These are phyloP conservation scores for Poeciliopsis turneri DNA, from an alignment of 2,797 vertebrate genomes.

Conservation along the genomic window DNA sequence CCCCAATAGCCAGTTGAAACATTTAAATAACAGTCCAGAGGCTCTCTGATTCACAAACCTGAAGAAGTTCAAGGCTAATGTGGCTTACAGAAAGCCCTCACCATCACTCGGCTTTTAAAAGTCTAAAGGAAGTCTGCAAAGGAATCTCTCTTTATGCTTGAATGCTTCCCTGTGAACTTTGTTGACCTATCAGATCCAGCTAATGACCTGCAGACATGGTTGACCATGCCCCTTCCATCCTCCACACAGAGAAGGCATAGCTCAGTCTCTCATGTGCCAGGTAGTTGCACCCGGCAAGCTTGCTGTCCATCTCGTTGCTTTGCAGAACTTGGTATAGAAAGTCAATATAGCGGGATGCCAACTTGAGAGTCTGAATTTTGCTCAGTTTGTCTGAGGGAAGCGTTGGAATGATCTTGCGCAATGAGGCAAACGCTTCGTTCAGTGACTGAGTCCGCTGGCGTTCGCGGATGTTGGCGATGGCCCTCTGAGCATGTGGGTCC, in stretches of 20 bases:
- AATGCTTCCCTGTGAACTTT: slow-evolving; percentile 15
- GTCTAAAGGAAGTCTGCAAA: too few species aligned
- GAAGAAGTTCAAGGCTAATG: not conserved
- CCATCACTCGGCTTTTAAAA: too few species aligned
- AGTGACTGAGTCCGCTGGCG: slow-evolving; percentile 91
- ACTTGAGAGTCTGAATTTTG: slow-evolving; percentile 93
- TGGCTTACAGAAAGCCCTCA: not conserved
- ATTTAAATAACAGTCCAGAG: slow-evolving; percentile 15
- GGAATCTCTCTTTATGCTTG: too few species aligned
- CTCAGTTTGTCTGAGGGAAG: slow-evolving; percentile 93
- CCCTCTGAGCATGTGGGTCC: slow-evolving; percentile 86
- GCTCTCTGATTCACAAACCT: slow-evolving; percentile 10
- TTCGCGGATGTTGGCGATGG: slow-evolving; percentile 90
- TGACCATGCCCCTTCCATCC: slow-evolving; percentile 95
- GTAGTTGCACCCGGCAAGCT: slow-evolving; percentile 88
- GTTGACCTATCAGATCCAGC: not conserved
- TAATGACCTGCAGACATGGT: slow-evolving; percentile 91
- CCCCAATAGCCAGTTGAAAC: slow-evolving; percentile 6
- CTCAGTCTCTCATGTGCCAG: slow-evolving; percentile 92
- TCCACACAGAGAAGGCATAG: slow-evolving; percentile 95
- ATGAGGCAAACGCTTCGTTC: slow-evolving; percentile 90
- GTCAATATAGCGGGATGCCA: slow-evolving; percentile 93
- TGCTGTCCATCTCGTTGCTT: slow-evolving; percentile 88
- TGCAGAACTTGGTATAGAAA: slow-evolving; percentile 93
- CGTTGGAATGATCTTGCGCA: slow-evolving; percentile 91